These are phyloP conservation scores for Epinephelus coioides DNA, from an alignment of 2,797 vertebrate species.

Conservation along the genomic window DNA sequence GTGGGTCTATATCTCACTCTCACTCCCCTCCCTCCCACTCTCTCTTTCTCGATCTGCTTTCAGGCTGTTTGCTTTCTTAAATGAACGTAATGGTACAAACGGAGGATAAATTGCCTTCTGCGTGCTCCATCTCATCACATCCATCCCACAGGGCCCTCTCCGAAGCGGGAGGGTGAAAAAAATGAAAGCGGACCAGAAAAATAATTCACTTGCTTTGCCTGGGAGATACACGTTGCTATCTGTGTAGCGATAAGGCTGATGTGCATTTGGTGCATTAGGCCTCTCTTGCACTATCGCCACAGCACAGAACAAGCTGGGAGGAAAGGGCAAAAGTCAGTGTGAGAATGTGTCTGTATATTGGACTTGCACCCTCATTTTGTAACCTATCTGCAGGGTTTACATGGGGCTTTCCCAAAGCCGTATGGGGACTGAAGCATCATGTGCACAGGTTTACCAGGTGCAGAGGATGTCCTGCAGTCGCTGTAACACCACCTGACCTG, in stretches of 20 bases:
- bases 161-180: slow-evolving; percentile 54
- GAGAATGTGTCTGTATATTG: slow-evolving; percentile 5
- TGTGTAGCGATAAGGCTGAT: slow-evolving; percentile 77
- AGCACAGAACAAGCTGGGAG: slow-evolving; percentile 44
- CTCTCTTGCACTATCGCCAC: slow-evolving; percentile 54
- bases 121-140: slow-evolving; percentile 80
- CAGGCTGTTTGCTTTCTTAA: slow-evolving; percentile 87
- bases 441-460: slow-evolving; percentile 3
- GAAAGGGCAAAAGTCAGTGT: slow-evolving; percentile 54
- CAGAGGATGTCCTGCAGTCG: slow-evolving; percentile 16
- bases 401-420: slow-evolving; percentile 21
- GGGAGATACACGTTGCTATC: slow-evolving; percentile 78
- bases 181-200: slow-evolving; percentile 72
- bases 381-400: slow-evolving; percentile 30
- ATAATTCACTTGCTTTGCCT: slow-evolving; percentile 84
- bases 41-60: slow-evolving; percentile 68
- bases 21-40: slow-evolving; percentile 1
- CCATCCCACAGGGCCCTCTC: slow-evolving; percentile 79
- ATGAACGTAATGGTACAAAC: slow-evolving; percentile 86
- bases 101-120: slow-evolving; percentile 84
- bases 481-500: slow-evolving; percentile 28
- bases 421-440: slow-evolving; percentile 24
- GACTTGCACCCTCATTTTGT: slow-evolving; percentile 39
- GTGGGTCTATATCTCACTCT: slow-evolving; percentile 49
- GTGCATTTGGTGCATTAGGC: slow-evolving; percentile 69